phyloP scores from a whole-genome alignment of 2,113 vertebrate genomes.

The Oriolus oriolus region DNA sequence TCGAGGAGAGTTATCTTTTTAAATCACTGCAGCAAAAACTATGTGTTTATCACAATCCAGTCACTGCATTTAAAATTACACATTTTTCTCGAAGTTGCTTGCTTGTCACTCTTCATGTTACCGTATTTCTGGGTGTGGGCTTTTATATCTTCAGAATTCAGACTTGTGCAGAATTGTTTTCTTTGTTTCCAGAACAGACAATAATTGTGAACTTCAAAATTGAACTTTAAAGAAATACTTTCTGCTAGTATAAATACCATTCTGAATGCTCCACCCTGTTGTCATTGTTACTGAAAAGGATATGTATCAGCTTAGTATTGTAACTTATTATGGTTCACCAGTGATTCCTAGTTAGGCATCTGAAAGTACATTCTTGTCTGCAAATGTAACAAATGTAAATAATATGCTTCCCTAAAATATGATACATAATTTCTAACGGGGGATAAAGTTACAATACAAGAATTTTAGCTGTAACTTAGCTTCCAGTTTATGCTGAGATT shows the following conservation, averaged over 20 bases:
- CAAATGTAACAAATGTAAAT: constrained; percentile 5
- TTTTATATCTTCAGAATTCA: background rate
- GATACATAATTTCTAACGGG: background rate
- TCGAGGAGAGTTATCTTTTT: background rate
- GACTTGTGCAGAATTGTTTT: background rate
- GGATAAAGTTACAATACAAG: background rate
- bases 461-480: background rate
- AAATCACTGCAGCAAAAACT: background rate
- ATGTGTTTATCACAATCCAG: background rate
- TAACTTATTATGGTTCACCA: background rate
- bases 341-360: constrained; percentile 1
- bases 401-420: background rate
- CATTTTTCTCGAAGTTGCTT: background rate
- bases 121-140: background rate
- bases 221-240: background rate
- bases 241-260: constrained; percentile 4
- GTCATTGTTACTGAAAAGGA: constrained; percentile 11
- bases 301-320: background rate
- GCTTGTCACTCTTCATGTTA: background rate
- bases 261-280: constrained; percentile 11
- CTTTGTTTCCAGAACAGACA: background rate
- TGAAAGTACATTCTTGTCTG: constrained; percentile 27
- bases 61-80: background rate
- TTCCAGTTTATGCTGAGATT: background rate
- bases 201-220: constrained; percentile 12